Conservation (phyloP, 2,797 vertebrate species). For the Champsocephalus gunnari region DNA sequence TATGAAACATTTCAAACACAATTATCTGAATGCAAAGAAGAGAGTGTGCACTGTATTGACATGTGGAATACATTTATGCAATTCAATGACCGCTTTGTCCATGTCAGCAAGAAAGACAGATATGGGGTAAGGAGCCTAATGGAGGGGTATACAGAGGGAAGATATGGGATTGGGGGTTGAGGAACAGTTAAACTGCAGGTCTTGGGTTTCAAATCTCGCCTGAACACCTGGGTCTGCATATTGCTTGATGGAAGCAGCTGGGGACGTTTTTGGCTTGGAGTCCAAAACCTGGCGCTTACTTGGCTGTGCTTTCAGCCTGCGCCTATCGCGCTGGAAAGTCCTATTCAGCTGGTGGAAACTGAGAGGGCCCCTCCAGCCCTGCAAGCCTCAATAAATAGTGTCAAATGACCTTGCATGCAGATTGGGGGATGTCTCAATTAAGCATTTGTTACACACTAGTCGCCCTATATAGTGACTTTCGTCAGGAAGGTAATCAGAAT, state of each 20-base stretch:
- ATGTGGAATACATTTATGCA: conserved; percentile 25
- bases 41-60: not conserved
- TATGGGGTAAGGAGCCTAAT: conserved; percentile 20
- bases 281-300: conserved; percentile 72
- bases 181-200: conserved; percentile 66
- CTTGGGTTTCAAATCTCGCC: conserved; percentile 75
- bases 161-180: conserved; percentile 52
- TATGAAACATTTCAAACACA: not conserved
- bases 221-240: conserved; percentile 80
- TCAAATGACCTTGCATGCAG: conserved; percentile 66
- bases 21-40: not conserved
- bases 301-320: conserved; percentile 62
- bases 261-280: conserved; percentile 61
- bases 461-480: conserved; percentile 15
- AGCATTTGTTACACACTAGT: conserved; percentile 55
- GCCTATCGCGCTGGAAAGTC: conserved; percentile 72
- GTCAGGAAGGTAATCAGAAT: conserved; percentile 4
- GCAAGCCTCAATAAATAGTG: conserved; percentile 75
- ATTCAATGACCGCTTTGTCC: conserved; percentile 40
- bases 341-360: conserved; percentile 77
- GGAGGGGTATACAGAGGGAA: conserved; percentile 43
- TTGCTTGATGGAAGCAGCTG: conserved; percentile 75
- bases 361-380: conserved; percentile 69
- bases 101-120: conserved; percentile 42
- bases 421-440: conserved; percentile 66